Base-by-base conservation (phyloP, 2,113 vertebrate genomes). In the Vireo altiloquus region DNA sequence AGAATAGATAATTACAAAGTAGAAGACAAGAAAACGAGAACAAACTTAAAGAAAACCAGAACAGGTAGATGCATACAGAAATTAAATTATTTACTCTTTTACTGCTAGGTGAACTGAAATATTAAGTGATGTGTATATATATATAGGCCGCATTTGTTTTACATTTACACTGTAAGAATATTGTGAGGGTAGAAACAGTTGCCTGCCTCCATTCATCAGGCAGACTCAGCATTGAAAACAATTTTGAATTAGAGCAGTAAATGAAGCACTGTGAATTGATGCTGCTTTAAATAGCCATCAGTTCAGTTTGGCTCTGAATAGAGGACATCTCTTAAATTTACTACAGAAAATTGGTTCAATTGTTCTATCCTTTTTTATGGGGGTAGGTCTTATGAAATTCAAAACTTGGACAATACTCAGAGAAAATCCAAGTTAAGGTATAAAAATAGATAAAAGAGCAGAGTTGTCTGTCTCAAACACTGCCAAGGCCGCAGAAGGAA, bases 1-100 rank as follows among this genome's bases (percentile, higher is more conserved):
- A 70, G 94, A 97, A 97, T 96, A 87, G 87, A 89, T 94, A 95
- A 96, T 94, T 94, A 89, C 89, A 42, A 89, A 80, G 76, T 20
- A 81, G 50, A 53, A 86, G 30, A 85, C 40, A 90, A 83, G 70
- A 75, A 53, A 11, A 44, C 0, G 4, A 53, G 65, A 88, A 76
- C 31, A 69, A 82, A 57, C 19, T 75, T 20, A 5, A 40, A 61
- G 30, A 71, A 90, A 93, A 59, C 18, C 74, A 35, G 25, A 70
- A n/a, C 17, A 69, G 18, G 16, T 72, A 90, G 83, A 54, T 31
- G 33, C 9, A 49, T 40, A 47, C 4, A 47, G 72, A 75, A 86
- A 79, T 83, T 27, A 37, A 64, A 60, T 65, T 56, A 53, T 74
- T 82, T 71, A 52, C 31, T 59, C 3, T 33, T 69, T 47, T 59